phyloP scores from a whole-genome alignment of 1,140 invertebrate genomes.

The Olivierus martensii region DNA sequence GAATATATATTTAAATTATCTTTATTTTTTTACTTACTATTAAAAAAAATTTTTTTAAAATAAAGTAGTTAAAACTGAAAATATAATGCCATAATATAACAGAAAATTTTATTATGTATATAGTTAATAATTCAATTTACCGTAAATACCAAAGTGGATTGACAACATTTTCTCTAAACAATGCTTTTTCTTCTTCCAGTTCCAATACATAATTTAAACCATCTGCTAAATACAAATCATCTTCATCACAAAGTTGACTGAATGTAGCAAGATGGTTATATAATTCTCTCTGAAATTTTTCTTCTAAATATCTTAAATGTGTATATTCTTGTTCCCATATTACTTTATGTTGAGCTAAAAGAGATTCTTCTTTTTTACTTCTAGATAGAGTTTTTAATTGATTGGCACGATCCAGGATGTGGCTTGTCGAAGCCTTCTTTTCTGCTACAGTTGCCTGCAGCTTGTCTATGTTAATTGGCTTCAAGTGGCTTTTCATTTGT shows the following conservation, averaged over 20 bases:
- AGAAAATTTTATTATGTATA: no score
- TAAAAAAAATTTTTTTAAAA: no score
- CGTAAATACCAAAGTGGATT: constrained; percentile 14
- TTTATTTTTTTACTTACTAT: no score
- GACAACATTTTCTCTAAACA: constrained; percentile 15
- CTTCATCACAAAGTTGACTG: constrained; percentile 9
- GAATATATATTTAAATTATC: no score
- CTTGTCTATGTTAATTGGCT: not conserved
- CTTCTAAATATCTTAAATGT: constrained; percentile 14
- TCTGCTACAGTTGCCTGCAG: constrained; percentile 7
- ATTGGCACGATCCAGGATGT: constrained; percentile 10
- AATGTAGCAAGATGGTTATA: constrained; percentile 15
- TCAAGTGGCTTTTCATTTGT: no score
- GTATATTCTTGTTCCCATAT: constrained; percentile 17
- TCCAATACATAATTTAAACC: constrained; percentile 13
- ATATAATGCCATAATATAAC: no score
- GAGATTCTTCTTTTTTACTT: constrained; percentile 10
- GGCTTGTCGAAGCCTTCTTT: constrained; percentile 1
- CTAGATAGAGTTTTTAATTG: constrained; percentile 9
- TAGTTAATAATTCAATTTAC: not conserved
- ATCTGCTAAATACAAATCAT: constrained; percentile 8
- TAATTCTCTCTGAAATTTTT: constrained; percentile 12
- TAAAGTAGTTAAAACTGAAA: no score
- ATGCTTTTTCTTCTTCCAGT: constrained; percentile 14
- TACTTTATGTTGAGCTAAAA: constrained; percentile 15